A percentile compares a stretch with the other conserved stretches of the same genome.
Conservation (phyloP, 2,888 invertebrate genomes). For the Schizaphis graminum region DNA sequence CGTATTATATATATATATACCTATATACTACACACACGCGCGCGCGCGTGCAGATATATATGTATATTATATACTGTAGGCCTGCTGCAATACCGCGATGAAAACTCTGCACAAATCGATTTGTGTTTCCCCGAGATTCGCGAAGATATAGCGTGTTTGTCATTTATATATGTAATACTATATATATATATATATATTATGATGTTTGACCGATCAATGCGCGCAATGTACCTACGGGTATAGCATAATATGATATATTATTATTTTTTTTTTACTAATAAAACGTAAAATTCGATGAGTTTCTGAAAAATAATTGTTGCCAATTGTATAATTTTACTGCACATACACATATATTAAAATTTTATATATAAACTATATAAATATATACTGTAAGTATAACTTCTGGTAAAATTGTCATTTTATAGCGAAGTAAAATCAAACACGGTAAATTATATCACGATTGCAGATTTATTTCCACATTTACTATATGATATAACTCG, state of each 20-base stretch:
- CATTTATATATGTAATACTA: neutral
- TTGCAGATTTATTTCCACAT: neutral
- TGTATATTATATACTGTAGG: neutral
- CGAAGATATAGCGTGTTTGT: neutral
- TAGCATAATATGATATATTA: neutral
- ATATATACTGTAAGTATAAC: neutral
- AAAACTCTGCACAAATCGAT: slow-evolving; percentile 24
- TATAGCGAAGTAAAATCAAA: neutral
- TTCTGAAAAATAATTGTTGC: neutral
- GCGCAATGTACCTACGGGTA: too few species aligned
- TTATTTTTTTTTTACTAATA: neutral
- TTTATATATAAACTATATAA: too few species aligned
- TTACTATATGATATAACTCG: neutral
- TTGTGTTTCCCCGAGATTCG: slow-evolving; percentile 14
- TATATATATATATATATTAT: neutral
- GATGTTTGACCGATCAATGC: neutral
- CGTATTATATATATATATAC: too few species aligned
- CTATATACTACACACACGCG: too few species aligned
- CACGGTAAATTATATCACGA: neutral
- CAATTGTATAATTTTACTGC: neutral
- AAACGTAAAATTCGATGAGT: neutral
- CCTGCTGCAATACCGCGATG: neutral
- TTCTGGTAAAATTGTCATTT: neutral
- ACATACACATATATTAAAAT: neutral
- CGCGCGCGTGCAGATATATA: too few species aligned